Percentiles rank a stretch among this genome's conserved stretches.
These are phyloP conservation scores for Xenentodon cancila DNA, from an alignment of 2,797 vertebrate genomes.

Conservation along the genomic window DNA sequence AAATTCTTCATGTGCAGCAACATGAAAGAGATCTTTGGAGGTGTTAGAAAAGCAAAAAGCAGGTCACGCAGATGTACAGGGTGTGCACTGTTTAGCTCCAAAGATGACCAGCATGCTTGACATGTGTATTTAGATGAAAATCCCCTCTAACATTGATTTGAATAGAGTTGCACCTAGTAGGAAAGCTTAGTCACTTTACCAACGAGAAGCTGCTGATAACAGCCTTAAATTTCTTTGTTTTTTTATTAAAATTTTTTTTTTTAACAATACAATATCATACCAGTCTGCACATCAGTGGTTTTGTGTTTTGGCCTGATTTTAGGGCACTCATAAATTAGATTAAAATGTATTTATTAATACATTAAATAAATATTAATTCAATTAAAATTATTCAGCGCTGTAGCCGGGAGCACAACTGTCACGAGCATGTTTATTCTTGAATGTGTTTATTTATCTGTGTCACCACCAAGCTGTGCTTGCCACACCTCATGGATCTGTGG, in stretches of 20 bases:
- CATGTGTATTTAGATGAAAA: too few relatives aligned
- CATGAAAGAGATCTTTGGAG: neutral
- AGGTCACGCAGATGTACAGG: too few relatives aligned
- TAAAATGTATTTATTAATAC: too few relatives aligned
- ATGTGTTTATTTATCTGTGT: neutral
- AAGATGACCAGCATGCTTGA: too few relatives aligned
- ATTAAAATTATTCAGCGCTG: too few relatives aligned
- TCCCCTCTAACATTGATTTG: too few relatives aligned
- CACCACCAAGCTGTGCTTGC: conserved; percentile 14
- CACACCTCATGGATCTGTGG: conserved; percentile 13
- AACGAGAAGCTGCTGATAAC: neutral
- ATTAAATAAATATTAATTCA: too few relatives aligned
- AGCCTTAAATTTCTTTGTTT: neutral
- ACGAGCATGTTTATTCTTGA: neutral
- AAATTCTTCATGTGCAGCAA: conserved; percentile 16
- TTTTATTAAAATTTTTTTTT: neutral
- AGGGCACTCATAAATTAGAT: too few relatives aligned
- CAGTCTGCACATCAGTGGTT: neutral
- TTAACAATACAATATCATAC: neutral
- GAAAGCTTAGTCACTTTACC: conserved; percentile 2
- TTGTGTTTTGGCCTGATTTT: neutral
- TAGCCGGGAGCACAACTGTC: neutral
- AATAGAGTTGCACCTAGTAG: neutral
- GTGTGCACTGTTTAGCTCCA: too few relatives aligned
- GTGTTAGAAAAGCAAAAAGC: too few relatives aligned